Conservation (phyloP, 1,140 invertebrate species). For the Adoxophyes honmai region DNA sequence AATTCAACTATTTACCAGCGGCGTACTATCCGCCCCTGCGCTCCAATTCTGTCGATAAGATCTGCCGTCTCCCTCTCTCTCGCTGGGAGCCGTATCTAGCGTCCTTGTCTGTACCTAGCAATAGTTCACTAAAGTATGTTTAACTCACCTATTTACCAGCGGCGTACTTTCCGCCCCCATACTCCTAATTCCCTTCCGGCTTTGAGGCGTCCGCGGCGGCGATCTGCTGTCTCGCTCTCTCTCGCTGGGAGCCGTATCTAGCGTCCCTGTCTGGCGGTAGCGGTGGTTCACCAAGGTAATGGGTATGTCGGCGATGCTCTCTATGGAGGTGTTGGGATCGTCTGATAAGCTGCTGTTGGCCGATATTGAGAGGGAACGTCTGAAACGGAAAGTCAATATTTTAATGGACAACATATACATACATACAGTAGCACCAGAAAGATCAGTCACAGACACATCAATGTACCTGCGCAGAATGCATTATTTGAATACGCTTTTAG, state of each 20-base stretch:
- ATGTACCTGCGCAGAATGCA: too few relatives aligned
- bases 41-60: too few relatives aligned
- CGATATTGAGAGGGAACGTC: slow-evolving; percentile 59
- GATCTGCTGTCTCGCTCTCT: slow-evolving; percentile 20
- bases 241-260: not conserved
- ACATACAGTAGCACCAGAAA: too few relatives aligned
- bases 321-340: slow-evolving; percentile 61
- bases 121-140: slow-evolving; percentile 32
- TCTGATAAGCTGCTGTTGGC: slow-evolving; percentile 63
- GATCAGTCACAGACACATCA: too few relatives aligned
- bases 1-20: slow-evolving; percentile 46
- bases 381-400: slow-evolving; percentile 32
- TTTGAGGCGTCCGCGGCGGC: slow-evolving; percentile 41
- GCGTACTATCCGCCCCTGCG: too few relatives aligned
- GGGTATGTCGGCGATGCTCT: slow-evolving; percentile 65
- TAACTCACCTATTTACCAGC: slow-evolving; percentile 36
- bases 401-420: too few relatives aligned
- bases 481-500: too few relatives aligned
- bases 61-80: slow-evolving; percentile 21
- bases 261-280: slow-evolving; percentile 38
- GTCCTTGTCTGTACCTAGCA: slow-evolving; percentile 39
- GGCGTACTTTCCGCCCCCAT: slow-evolving; percentile 39
- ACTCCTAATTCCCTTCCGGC: slow-evolving; percentile 41
- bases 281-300: slow-evolving; percentile 57
- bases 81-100: not conserved